phyloP scores from a whole-genome alignment of 1,140 invertebrate species.

The Dendroctonus ponderosae region DNA sequence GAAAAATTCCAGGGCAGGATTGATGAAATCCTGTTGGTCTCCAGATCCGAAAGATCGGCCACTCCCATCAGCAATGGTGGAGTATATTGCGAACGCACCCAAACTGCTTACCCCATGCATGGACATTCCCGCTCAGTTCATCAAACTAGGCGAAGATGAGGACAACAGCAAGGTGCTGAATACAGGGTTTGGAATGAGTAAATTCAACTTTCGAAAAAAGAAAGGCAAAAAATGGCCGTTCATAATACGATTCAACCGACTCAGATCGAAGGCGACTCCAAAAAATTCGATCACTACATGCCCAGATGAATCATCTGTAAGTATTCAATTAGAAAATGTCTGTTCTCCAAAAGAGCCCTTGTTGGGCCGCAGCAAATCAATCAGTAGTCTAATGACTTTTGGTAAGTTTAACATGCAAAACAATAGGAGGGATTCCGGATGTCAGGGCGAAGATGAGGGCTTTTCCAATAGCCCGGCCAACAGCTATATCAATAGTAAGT shows the following conservation, averaged over 20 bases:
- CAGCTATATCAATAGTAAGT: slow-evolving; percentile 30
- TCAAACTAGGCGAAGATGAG: slow-evolving; percentile 60
- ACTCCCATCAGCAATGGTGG: slow-evolving; percentile 73
- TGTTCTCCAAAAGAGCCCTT: slow-evolving; percentile 44
- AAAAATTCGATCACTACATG: slow-evolving; percentile 4
- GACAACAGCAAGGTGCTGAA: neutral
- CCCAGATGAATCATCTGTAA: slow-evolving; percentile 30
- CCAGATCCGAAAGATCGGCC: slow-evolving; percentile 68
- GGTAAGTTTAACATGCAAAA: slow-evolving; percentile 39
- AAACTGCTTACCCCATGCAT: slow-evolving; percentile 76
- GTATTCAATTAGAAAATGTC: slow-evolving; percentile 44
- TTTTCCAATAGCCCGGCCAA: slow-evolving; percentile 33
- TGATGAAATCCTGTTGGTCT: slow-evolving; percentile 78
- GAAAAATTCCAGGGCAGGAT: slow-evolving; percentile 58
- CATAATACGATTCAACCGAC: neutral
- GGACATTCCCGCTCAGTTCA: slow-evolving; percentile 71
- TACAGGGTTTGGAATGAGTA: neutral
- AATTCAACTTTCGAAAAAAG: neutral
- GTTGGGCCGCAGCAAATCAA: slow-evolving; percentile 37
- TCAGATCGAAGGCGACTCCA: neutral
- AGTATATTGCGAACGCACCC: slow-evolving; percentile 73
- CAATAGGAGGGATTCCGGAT: slow-evolving; percentile 33
- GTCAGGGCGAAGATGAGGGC: slow-evolving; percentile 33
- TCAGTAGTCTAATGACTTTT: slow-evolving; percentile 37
- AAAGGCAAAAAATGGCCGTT: neutral